Evolutionary conservation across 2,113 vertebrate species (phyloP), one percentile per base, ranked within the genome.

Genomic region (Scytalopus superciliaris): DNA sequence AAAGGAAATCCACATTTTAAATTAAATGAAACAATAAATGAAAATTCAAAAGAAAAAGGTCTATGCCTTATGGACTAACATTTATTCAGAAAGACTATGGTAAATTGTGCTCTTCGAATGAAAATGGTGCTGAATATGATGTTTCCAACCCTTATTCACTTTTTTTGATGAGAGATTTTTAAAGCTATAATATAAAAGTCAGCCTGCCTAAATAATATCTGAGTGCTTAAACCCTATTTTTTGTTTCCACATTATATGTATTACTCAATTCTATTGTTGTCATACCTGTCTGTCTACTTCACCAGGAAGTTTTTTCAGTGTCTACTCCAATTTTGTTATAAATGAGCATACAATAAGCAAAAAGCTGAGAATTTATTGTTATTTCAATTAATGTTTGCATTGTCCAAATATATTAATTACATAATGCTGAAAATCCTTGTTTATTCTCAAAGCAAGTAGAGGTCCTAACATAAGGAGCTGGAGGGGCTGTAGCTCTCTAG

Each of bases 191-290:
- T 28, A 28, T 19, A 52, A 67, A 73, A 56, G 22, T 19, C 15
- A 57, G 12, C 50, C 24, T 66, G 24, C 21, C 35, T 55, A 76
- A 76, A 45, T 62, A 12, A 3, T 57, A 3, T 22, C 17, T 39
- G 0, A 0, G 6, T 68, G 12, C 9, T 78, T 83, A 74, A 78
- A 33, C 4, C 12, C n/a, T 63, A 24, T 2, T 2, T 10, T 68
- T 89, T 50, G 7, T 28, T 49, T 39, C 17, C 44, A 9, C 6
- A 12, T 24, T 59, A 14, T 73, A 19, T 19, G 1, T 60, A 9
- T 47, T 59, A 31, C 2, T 64, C 33, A 35, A 3, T 39, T 57
- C 15, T 60, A 7, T 12, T 50, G 27, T 59, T 74, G 37, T 5
- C 30, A 16, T 57, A 68, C 10, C 16, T 52, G 23, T 2, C 25